phyloP scores from a whole-genome alignment of 2,113 vertebrate species.

The Herpetotheres cachinnans region DNA sequence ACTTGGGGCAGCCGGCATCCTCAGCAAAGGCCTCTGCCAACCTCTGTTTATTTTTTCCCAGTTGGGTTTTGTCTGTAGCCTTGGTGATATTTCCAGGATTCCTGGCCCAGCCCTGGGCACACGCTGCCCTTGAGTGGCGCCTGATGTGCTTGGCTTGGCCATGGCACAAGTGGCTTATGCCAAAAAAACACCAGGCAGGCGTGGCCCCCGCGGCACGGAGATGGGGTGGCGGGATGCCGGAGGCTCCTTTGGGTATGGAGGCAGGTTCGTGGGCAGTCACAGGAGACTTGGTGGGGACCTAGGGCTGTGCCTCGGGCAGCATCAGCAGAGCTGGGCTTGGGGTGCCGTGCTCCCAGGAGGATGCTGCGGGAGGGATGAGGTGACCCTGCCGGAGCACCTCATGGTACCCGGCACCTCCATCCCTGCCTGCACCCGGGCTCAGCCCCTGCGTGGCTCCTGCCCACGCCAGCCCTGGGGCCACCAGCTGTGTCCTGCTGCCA shows the following conservation, averaged over 20 bases:
- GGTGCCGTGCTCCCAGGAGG: not conserved
- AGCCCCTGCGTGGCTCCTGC: not conserved
- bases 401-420: not conserved
- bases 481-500: constrained; percentile 5
- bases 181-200: not conserved
- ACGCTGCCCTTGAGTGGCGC: not conserved
- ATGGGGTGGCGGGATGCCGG: too few species aligned
- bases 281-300: too few species aligned
- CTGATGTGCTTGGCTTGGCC: constrained; percentile 33
- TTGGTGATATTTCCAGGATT: constrained; percentile 13
- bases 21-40: not conserved
- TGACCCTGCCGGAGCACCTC: not conserved
- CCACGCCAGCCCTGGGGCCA: not conserved
- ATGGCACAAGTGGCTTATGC: not conserved
- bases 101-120: not conserved
- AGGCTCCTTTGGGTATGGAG: not conserved
- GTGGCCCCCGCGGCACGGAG: not conserved
- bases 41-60: not conserved
- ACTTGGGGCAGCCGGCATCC: accelerated
- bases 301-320: too few species aligned
- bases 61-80: not conserved
- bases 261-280: not conserved
- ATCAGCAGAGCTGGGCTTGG: not conserved
- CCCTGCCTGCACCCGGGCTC: not conserved
- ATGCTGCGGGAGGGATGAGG: not conserved